Conservation (phyloP, 2,797 vertebrate genomes). For the Enteromius argenteus region DNA sequence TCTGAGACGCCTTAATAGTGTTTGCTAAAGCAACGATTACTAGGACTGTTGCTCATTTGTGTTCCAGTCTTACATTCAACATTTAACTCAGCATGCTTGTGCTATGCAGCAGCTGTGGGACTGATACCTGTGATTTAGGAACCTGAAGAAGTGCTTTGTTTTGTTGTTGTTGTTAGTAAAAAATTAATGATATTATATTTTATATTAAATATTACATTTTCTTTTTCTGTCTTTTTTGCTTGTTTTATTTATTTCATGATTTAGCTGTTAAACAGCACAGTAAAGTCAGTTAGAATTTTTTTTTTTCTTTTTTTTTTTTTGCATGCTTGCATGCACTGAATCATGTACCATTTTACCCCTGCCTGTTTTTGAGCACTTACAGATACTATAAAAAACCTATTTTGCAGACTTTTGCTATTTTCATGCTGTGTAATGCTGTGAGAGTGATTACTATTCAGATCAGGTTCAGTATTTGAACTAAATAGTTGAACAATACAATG, state of each 20-base stretch:
- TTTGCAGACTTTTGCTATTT: neutral
- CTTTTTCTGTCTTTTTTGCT: too few relatives aligned
- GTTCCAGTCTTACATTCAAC: neutral
- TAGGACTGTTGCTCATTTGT: neutral
- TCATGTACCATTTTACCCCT: neutral
- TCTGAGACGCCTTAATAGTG: neutral
- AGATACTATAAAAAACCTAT: neutral
- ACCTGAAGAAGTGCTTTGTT: neutral
- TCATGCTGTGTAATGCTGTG: slow-evolving; percentile 6
- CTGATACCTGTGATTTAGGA: neutral
- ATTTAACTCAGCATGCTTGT: neutral
- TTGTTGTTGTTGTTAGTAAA: neutral
- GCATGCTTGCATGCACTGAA: neutral
- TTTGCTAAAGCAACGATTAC: neutral
- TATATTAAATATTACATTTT: too few relatives aligned
- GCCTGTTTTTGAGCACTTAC: neutral
- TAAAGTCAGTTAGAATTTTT: too few relatives aligned
- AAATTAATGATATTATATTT: too few relatives aligned
- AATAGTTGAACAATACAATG: slow-evolving; percentile 44
- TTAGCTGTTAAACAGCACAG: too few relatives aligned
- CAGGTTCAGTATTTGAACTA: slow-evolving; percentile 10
- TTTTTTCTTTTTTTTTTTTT: too few relatives aligned
- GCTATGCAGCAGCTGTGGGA: too few relatives aligned
- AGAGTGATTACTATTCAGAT: slow-evolving; percentile 11
- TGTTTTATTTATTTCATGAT: too few relatives aligned